Percentiles rank a stretch among this genome's conserved stretches.
phyloP scores from a whole-genome alignment of 2,888 invertebrate genomes.

The Epirrhoe tristata region DNA sequence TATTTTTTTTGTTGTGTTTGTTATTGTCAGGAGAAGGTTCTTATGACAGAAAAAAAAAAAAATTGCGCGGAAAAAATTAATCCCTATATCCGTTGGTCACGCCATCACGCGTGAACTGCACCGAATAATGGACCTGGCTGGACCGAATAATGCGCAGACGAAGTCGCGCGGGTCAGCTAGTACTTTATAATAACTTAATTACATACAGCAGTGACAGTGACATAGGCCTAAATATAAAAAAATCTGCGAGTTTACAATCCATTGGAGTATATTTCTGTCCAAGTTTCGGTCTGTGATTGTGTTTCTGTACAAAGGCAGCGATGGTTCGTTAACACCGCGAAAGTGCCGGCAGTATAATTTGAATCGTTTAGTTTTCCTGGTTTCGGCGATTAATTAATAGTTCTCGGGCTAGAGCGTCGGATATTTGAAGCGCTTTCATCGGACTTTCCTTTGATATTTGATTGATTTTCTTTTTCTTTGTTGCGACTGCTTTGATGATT shows the following conservation, averaged over 20 bases:
- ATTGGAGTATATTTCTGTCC: slow-evolving; percentile 64
- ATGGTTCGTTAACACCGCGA: slow-evolving; percentile 73
- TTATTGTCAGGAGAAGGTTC: no score
- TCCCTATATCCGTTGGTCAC: no score
- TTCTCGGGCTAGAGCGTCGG: slow-evolving; percentile 46
- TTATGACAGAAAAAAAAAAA: no score
- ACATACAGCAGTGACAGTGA: no score
- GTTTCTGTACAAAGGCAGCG: slow-evolving; percentile 69
- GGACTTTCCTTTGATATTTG: slow-evolving; percentile 45
- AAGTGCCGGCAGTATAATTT: slow-evolving; percentile 60
- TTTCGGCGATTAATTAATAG: slow-evolving; percentile 59
- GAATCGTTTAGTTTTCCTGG: slow-evolving; percentile 57
- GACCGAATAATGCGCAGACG: no score
- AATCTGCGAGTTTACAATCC: slow-evolving; percentile 53
- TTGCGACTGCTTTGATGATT: slow-evolving; percentile 24
- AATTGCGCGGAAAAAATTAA: no score
- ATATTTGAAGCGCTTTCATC: slow-evolving; percentile 47
- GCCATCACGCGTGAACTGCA: no score
- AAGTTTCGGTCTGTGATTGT: slow-evolving; percentile 49
- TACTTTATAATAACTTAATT: no score
- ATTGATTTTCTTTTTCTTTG: slow-evolving; percentile 34
- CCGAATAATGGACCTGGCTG: no score
- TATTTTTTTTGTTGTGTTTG: no score
- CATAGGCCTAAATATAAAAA: not conserved
- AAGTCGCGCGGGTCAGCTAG: no score